Evolutionary conservation across 2,888 invertebrate species (phyloP), one percentile per base, ranked within the genome.

Genomic region (Lasioglossum morio): DNA sequence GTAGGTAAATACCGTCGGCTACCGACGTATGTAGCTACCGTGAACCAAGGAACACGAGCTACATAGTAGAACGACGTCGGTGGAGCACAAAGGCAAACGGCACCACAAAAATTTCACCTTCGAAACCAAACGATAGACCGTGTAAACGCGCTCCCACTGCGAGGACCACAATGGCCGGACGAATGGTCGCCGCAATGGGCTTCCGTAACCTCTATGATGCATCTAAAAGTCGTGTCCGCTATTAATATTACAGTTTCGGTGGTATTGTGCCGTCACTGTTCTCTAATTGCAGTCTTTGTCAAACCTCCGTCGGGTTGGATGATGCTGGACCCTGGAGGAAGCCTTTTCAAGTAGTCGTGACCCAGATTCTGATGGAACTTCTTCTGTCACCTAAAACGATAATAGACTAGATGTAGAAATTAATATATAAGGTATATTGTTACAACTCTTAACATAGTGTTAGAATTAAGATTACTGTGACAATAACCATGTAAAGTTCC

Each of bases 161-260:
- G 91, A 88, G 86, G 88, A 89, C 87, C 89, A 91, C 92, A 92
- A 92, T 91, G 87, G 84, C 46, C 77, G 70, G 85, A 91, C 89
- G 88, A 86, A 91, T 91, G 89, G 86, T 87, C 89, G 85, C 80
- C 78, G 78, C 82, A 12, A 57, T 57, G 57, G 82, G 87, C 92
- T 92, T 92, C 90, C 91, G 90, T 88, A 90, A 77, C 86, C 77
- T 63, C 82, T 60, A 37, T 37, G 72, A 27, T 69, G 74, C 85
- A 82, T 86, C 85, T 72, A 79, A 81, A 86, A 84, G 87, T 81
- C 88, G 85, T 89, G 92, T 93, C 81, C 90, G 87, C 91, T 89
- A 92, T 93, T 92, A 92, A 93, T 91, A 87, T 90, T 87, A 86
- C 79, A 77, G 57, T 87, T 92, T 92, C 87, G 88, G 86, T 82